Percentiles rank a stretch among this genome's conserved stretches.
Conservation (phyloP, 2,113 vertebrate genomes). For the Upupa epops region DNA sequence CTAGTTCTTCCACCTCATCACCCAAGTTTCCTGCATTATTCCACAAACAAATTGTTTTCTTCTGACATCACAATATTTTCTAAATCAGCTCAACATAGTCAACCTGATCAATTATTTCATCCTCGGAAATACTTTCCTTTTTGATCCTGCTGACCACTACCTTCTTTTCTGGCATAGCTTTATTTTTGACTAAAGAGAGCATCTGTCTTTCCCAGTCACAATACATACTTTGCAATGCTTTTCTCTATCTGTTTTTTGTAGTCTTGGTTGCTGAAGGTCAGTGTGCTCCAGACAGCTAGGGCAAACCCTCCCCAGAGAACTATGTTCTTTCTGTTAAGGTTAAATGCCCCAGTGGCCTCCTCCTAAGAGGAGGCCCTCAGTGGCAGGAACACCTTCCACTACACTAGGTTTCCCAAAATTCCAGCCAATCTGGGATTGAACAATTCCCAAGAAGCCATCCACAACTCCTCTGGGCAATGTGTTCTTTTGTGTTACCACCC, state of each 20-base stretch:
- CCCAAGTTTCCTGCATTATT: not conserved
- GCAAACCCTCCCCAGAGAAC: not conserved
- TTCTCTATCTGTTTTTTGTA: too few relatives aligned
- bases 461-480: too few relatives aligned
- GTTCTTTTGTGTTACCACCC: too few relatives aligned
- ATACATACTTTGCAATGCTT: not conserved
- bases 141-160: accelerated
- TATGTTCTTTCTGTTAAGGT: not conserved
- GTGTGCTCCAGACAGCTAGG: not conserved
- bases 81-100: not conserved
- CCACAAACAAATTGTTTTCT: not conserved
- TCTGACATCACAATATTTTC: not conserved
- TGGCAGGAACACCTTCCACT: too few relatives aligned
- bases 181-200: not conserved
- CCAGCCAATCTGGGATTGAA: too few relatives aligned
- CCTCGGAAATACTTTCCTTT: not conserved
- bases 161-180: not conserved
- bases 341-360: not conserved
- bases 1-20: not conserved
- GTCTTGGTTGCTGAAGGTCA: not conserved
- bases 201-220: not conserved
- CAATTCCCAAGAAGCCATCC: too few relatives aligned
- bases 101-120: not conserved
- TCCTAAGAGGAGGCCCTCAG: not conserved
- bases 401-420: too few relatives aligned